These are phyloP conservation scores for Zaprionus africanus DNA, from an alignment of 1,140 invertebrate genomes.

Conservation along the genomic window DNA sequence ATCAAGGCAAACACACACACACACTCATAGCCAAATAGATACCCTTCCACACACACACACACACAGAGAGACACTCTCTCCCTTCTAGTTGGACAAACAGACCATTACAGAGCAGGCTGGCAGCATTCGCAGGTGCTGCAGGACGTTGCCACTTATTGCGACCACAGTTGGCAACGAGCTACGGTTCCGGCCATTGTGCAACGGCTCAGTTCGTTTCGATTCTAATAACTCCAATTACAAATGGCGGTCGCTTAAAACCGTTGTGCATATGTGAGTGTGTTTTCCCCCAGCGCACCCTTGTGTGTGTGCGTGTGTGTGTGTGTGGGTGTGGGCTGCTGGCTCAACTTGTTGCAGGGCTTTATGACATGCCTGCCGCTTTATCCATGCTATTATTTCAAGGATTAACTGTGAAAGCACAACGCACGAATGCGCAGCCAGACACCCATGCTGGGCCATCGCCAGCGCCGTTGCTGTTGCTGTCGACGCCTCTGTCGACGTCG, in stretches of 20 bases:
- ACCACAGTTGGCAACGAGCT: conserved; percentile 52
- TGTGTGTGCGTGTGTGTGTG: conserved; percentile 12
- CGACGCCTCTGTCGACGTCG: conserved; percentile 14
- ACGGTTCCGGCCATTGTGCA: conserved; percentile 34
- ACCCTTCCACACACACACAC: conserved; percentile 19
- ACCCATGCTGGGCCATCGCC: conserved; percentile 7
- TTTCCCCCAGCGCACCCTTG: background rate
- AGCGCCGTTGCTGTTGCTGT: background rate
- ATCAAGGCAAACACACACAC: conserved; percentile 57
- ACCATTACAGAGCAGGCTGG: background rate
- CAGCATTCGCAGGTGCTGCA: conserved; percentile 60
- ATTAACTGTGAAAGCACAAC: conserved; percentile 75
- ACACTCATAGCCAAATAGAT: conserved; percentile 19
- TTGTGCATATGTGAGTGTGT: conserved; percentile 53
- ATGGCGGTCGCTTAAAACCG: conserved; percentile 68
- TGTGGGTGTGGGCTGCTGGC: conserved; percentile 46
- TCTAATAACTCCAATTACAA: conserved; percentile 82
- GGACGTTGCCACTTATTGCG: conserved; percentile 70
- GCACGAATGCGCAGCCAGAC: conserved; percentile 56
- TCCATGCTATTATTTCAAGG: conserved; percentile 81
- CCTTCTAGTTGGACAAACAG: background rate
- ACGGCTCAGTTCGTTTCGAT: conserved; percentile 65
- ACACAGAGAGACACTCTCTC: conserved; percentile 36
- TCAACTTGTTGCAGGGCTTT: conserved; percentile 80
- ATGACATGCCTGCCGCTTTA: conserved; percentile 71